Conservation (phyloP, 2,113 vertebrate genomes). For the Calidris pugnax region DNA sequence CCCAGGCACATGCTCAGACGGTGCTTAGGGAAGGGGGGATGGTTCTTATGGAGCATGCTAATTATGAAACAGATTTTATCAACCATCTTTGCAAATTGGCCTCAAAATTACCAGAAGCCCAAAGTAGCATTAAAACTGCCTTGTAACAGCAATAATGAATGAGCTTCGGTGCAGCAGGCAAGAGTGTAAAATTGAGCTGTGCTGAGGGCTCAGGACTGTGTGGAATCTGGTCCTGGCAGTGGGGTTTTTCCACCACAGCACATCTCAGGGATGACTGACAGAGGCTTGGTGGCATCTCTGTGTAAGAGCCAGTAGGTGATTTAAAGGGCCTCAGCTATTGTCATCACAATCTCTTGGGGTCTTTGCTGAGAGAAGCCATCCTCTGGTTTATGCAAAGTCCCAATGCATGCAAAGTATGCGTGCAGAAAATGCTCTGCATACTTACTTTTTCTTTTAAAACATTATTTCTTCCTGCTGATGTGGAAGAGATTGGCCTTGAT, state of each 20-base stretch:
- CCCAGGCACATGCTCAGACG: slow-evolving; percentile 38
- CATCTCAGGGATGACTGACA: background rate
- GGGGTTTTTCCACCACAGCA: background rate
- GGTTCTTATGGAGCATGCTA: background rate
- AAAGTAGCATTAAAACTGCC: slow-evolving; percentile 46
- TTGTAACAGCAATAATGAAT: background rate
- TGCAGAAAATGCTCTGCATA: background rate
- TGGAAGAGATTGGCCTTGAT: background rate
- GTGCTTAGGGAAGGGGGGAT: background rate
- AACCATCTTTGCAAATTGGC: slow-evolving; percentile 24
- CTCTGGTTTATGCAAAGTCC: background rate
- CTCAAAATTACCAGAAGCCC: slow-evolving; percentile 26
- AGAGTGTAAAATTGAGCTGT: background rate
- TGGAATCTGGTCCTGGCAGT: background rate
- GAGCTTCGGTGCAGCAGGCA: background rate
- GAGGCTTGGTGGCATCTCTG: background rate
- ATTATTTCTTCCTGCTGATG: background rate
- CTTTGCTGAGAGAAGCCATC: background rate
- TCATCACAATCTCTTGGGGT: background rate
- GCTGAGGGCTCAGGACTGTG: background rate
- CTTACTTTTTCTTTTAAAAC: background rate
- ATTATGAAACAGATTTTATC: slow-evolving; percentile 55
- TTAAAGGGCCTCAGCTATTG: background rate
- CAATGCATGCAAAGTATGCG: background rate
- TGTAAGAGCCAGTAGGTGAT: background rate